phyloP scores from a whole-genome alignment of 2,888 invertebrate genomes.

The Ptilodon capucinus region DNA sequence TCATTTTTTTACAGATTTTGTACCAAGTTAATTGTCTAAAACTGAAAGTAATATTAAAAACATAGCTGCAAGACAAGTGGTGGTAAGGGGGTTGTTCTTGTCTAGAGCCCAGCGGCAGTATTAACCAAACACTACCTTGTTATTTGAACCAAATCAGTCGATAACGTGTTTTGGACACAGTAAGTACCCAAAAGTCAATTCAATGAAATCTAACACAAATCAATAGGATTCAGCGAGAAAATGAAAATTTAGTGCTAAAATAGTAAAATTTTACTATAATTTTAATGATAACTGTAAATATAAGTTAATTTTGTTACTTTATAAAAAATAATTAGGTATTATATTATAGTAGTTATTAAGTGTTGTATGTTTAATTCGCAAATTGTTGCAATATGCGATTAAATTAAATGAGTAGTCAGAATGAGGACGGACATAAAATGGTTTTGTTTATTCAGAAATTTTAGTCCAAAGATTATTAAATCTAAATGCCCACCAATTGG shows the following conservation, averaged over 20 bases:
- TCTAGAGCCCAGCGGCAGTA: conserved; percentile 11
- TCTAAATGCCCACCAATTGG: conserved; percentile 77
- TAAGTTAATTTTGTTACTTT: conserved; percentile 83
- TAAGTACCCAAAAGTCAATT: conserved; percentile 19
- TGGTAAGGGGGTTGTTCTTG: not conserved
- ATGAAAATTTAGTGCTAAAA: conserved; percentile 65
- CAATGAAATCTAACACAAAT: conserved; percentile 25
- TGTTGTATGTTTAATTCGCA: conserved; percentile 82
- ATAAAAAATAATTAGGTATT: conserved; percentile 80
- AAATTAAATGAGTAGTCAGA: conserved; percentile 74
- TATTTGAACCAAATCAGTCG: conserved; percentile 20
- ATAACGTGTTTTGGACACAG: conserved; percentile 26
- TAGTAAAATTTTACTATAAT: conserved; percentile 79
- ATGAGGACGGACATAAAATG: conserved; percentile 71
- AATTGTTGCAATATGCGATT: conserved; percentile 80
- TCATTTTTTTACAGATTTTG: too few relatives aligned
- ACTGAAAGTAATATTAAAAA: too few relatives aligned
- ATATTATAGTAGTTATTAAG: conserved; percentile 79
- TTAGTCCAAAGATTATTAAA: conserved; percentile 76
- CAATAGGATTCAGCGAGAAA: conserved; percentile 43
- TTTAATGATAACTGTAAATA: conserved; percentile 80
- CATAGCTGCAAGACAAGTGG: too few relatives aligned
- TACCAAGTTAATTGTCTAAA: too few relatives aligned
- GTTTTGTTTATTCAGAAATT: conserved; percentile 58
- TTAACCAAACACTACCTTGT: conserved; percentile 10